Base-by-base conservation (phyloP, 2,113 vertebrate genomes). In the Pleuronectes platessa region DNA sequence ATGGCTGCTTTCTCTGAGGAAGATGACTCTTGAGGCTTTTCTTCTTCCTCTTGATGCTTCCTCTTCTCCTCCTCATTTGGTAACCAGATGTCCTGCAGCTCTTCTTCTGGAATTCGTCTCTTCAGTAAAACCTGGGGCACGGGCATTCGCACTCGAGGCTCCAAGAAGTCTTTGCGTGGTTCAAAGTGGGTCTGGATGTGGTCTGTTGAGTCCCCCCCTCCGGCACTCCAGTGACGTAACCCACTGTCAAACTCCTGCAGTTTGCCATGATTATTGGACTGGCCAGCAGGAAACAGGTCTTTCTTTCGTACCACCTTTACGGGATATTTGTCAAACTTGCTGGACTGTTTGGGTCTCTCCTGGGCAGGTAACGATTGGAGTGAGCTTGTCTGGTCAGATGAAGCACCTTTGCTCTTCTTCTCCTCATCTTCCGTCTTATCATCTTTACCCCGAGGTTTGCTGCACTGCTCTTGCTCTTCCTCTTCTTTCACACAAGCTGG, bases 131-230 rank as follows among this genome's bases (percentile, higher is more conserved):
- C 51, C 5, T 92, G 79, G 70, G 76, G 88, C 83, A 93, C 92
- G 13, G 92, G 89, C 78, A 90, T 90, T 79, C 93, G 90, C 88
- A 94, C 95, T 62, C 95, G 93, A 65, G 89, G 85, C 68, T 89
- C 90, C 73, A 95, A 89, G 72, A 96, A 95, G 85, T 96, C 94
- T 13, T 86, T 93, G 77, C 95, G 95, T 85, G 96, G 96, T 87
- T 99, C 98, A 61, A 99, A 98, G 94, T 99, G 97, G 82, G 98
- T 98, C 92, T 99, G 98, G 83, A 99, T 99, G 91, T 99, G 98
- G 84, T 99, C 97, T 20, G 98, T 99, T 72, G 97, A 98, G 71
- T 99, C 98, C 8, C 98, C 98, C 0, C 98, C 98, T 66, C 98
- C 98, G 27, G 99, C 97, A 71, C 97, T 96, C 98, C 98, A 99